phyloP scores from a whole-genome alignment of 2,113 vertebrate genomes.

The Psephotus haematonotus region DNA sequence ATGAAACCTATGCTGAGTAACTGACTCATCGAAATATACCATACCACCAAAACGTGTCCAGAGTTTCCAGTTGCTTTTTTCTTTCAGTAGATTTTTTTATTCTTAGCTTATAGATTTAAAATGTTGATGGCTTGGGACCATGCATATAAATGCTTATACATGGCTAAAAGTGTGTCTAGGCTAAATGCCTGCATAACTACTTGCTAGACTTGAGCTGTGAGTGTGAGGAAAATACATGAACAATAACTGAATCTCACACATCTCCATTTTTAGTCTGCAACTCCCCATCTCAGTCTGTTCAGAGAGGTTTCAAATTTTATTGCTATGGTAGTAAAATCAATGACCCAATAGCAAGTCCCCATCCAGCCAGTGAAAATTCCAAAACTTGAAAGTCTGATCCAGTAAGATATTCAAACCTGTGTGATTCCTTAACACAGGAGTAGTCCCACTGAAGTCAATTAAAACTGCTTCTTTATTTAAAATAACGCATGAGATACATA shows the following conservation, averaged over 20 bases:
- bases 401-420: constrained; percentile 12
- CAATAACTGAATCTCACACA: constrained; percentile 23
- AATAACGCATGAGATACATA: not conserved
- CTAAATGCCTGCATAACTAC: not conserved
- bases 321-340: constrained; percentile 18
- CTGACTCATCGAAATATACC: not conserved
- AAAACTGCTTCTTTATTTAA: constrained; percentile 21
- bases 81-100: not conserved
- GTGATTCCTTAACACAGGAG: not conserved
- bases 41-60: not conserved
- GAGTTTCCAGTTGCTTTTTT: not conserved
- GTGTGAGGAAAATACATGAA: constrained; percentile 19
- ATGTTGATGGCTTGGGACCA: not conserved
- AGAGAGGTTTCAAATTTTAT: constrained; percentile 38
- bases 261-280: constrained; percentile 46
- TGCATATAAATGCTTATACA: not conserved
- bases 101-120: not conserved
- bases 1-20: not conserved
- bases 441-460: constrained; percentile 31
- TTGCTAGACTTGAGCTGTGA: not conserved
- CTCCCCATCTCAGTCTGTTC: not conserved
- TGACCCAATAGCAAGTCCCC: constrained; percentile 1
- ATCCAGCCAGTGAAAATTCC: constrained; percentile 41
- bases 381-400: not conserved
- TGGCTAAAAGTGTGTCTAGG: not conserved